A percentile compares a stretch with the other conserved stretches of the same genome.
Conservation (phyloP, 1,140 invertebrate genomes). For the Mycetomoellerius zeteki region DNA sequence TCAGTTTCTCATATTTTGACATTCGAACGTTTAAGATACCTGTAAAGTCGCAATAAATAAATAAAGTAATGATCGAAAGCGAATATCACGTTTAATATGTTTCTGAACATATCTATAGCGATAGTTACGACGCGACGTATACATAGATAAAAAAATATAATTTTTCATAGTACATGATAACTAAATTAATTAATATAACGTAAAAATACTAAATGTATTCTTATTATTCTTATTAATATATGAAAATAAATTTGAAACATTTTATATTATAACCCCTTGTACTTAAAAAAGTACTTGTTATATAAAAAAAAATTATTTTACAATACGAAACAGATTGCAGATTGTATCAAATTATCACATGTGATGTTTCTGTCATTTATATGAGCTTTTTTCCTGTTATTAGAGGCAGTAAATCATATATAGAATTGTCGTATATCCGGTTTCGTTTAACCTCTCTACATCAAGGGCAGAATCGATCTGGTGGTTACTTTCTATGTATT, state of each 20-base stretch:
- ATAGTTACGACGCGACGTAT: not conserved
- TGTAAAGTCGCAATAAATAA: not conserved
- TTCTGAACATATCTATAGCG: not conserved
- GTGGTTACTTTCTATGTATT: not conserved
- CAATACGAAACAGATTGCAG: not conserved
- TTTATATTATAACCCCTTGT: not conserved
- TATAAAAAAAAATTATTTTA: not conserved
- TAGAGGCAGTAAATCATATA: not conserved
- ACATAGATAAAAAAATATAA: not conserved
- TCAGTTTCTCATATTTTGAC: not conserved
- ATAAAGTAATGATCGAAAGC: not conserved
- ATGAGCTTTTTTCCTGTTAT: not conserved
- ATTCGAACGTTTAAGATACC: not conserved
- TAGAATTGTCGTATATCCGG: not conserved
- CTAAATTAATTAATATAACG: not conserved
- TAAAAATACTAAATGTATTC: too few species aligned
- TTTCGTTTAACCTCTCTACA: constrained; percentile 1
- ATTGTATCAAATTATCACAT: not conserved
- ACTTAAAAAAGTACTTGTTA: not conserved
- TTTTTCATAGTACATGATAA: not conserved
- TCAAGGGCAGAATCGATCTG: constrained; percentile 66
- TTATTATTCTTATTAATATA: not conserved
- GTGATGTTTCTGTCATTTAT: not conserved
- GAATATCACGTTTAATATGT: not conserved
- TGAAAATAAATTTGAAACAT: not conserved